Evolutionary conservation across 1,140 invertebrate species (phyloP), one percentile per base, ranked within the genome.

Genomic region (Heliconius congener): DNA sequence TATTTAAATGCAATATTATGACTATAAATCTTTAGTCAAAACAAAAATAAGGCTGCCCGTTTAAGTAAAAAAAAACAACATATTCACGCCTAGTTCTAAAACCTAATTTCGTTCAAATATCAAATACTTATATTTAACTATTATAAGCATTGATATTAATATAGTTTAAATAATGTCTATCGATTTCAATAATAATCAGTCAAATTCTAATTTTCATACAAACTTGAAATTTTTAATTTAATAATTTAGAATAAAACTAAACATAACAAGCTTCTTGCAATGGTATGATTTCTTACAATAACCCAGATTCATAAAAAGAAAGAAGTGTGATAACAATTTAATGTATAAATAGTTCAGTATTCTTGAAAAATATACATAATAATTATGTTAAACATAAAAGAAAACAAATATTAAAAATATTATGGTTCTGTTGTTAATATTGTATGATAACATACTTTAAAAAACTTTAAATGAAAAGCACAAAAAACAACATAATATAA

Each of bases 171-270:
- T 66, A 66, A 66, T 66, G 60, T 66, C 60, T 66, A 66, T 66
- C 11, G 27, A 13, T 66, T 66, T 66, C 50, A 52, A 52, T 66
- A 66, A 66, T 30, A 27, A 66, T 66, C 60, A 66, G 60, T 66
- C 60, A 30, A 27, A 66, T 66, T 66, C 27, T 66, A 66, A 30
- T 66, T 66, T 16, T 30, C 60, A 66, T 66, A 66, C 60, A 66
- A 66, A 66, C 60, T 66, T 66, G 60, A 66, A 11, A 30, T 66
- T 66, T 57, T 23, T 30, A 16, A 66, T 66, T 66, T 66, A 66
- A 66, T 66, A 66, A 66, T 66, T 66, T 66, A 66, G 60, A 66
- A 66, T 30, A 66, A 66, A 66, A 30, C 23, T 66, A 66, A 66
- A 23, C 23, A 23, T 60, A 27, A 23, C 23, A 66, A n/a, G n/a